A percentile compares a stretch with the other conserved stretches of the same genome.
Conservation (phyloP, 2,888 invertebrate genomes). For the Strigamia maritima region DNA sequence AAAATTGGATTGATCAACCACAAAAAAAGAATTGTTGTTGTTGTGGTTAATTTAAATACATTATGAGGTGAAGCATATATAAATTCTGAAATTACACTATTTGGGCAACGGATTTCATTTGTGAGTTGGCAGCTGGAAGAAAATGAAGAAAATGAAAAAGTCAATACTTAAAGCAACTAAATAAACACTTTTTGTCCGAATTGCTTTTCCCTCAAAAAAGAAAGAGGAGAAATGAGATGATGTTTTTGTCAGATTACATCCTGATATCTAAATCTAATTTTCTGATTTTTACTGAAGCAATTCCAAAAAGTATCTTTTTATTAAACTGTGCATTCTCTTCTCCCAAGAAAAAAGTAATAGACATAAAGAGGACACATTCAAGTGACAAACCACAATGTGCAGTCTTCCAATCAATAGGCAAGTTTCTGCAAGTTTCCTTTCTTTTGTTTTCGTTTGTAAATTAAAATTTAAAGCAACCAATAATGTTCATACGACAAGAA, state of each 20-base stretch:
- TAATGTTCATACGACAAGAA: not conserved
- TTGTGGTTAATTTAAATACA: not conserved
- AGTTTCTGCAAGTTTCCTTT: not conserved
- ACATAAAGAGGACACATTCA: not conserved
- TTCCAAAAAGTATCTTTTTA: too few relatives aligned
- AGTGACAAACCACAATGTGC: not conserved
- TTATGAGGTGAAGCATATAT: not conserved
- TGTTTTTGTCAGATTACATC: too few relatives aligned
- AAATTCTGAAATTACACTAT: not conserved
- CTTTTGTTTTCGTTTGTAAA: not conserved
- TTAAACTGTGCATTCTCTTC: too few relatives aligned
- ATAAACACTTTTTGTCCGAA: not conserved
- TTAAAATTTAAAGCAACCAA: not conserved
- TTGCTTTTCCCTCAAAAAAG: not conserved
- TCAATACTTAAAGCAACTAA: not conserved
- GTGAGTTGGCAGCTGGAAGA: not conserved
- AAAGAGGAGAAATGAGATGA: too few relatives aligned
- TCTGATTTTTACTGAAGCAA: too few relatives aligned
- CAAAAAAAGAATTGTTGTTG: too few relatives aligned
- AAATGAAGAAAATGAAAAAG: not conserved
- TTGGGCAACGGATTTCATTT: not conserved
- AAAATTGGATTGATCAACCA: not conserved
- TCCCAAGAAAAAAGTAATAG: not conserved
- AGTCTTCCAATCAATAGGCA: not conserved
- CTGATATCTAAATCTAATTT: too few relatives aligned